These are phyloP conservation scores for Vanessa tameamea DNA, from an alignment of 1,140 invertebrate species.

Conservation along the genomic window DNA sequence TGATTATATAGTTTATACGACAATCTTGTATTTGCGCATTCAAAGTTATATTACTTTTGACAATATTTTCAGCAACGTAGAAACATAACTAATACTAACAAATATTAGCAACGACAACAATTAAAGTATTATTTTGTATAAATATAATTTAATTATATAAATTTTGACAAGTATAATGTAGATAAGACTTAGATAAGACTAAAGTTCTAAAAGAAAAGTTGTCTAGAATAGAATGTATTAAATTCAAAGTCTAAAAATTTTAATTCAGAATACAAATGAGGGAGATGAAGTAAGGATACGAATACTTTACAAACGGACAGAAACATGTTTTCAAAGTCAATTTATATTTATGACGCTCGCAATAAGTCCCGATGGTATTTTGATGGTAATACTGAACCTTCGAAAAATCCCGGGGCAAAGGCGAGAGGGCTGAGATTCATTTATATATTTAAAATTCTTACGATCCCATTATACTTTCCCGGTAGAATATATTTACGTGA, in stretches of 20 bases:
- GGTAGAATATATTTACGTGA: background rate
- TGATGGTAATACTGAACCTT: conserved; percentile 22
- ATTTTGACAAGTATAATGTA: no score
- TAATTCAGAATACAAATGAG: background rate
- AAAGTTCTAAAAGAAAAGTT: no score
- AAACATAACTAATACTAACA: no score
- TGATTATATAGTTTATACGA: no score
- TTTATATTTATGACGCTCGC: conserved; percentile 29
- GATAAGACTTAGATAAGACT: no score
- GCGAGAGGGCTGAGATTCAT: conserved; percentile 13
- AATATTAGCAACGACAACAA: no score
- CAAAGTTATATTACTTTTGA: no score
- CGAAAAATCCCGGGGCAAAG: conserved; percentile 8
- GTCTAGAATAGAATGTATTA: background rate
- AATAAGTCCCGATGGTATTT: conserved; percentile 18
- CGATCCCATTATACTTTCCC: background rate
- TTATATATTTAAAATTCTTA: conserved; percentile 13
- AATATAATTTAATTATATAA: no score
- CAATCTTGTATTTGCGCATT: no score
- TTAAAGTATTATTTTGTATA: no score
- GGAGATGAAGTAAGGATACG: background rate
- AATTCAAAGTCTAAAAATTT: background rate
- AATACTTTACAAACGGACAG: conserved; percentile 20
- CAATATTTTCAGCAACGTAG: no score
- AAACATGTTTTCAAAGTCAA: conserved; percentile 15